Percentiles rank a stretch among this genome's conserved stretches.
phyloP scores from a whole-genome alignment of 2,888 invertebrate genomes.

The Hirtodrosophila histrioides region DNA sequence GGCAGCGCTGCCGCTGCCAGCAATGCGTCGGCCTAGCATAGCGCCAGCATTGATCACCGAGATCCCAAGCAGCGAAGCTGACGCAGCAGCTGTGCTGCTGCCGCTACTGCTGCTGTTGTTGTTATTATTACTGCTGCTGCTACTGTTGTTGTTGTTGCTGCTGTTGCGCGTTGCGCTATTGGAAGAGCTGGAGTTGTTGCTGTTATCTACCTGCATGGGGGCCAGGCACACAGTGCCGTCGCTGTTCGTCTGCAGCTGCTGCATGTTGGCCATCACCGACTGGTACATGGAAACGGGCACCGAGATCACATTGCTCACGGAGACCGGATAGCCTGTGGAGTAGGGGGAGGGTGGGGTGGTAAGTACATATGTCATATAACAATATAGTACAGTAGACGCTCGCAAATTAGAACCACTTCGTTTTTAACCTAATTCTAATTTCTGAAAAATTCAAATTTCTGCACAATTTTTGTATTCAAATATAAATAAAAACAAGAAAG shows the following conservation, averaged over 20 bases:
- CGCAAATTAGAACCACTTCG: too few species aligned
- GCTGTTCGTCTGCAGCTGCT: conserved; percentile 89
- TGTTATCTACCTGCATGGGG: conserved; percentile 90
- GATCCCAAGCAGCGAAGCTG: conserved; percentile 43
- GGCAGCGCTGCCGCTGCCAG: conserved; percentile 7
- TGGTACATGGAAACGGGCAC: conserved; percentile 99
- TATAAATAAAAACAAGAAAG: too few species aligned
- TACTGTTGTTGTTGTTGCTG: conserved; percentile 41
- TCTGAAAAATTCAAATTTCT: too few species aligned
- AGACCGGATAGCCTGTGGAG: conserved; percentile 87
- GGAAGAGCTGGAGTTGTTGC: conserved; percentile 28
- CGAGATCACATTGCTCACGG: conserved; percentile 96
- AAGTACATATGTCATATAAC: too few species aligned
- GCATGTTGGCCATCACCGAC: conserved; percentile 96
- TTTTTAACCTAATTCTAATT: too few species aligned
- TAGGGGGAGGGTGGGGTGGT: background rate
- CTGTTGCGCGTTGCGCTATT: conserved; percentile 61
- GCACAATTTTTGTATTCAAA: too few species aligned
- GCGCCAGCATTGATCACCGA: conserved; percentile 44
- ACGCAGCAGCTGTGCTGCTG: conserved; percentile 25
- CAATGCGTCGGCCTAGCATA: conserved; percentile 35
- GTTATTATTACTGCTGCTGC: conserved; percentile 37
- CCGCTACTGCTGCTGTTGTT: conserved; percentile 38
- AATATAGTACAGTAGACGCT: too few species aligned
- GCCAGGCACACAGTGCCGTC: conserved; percentile 93